Base-by-base conservation (phyloP, 2,888 invertebrate species). In the Thereva unica region DNA sequence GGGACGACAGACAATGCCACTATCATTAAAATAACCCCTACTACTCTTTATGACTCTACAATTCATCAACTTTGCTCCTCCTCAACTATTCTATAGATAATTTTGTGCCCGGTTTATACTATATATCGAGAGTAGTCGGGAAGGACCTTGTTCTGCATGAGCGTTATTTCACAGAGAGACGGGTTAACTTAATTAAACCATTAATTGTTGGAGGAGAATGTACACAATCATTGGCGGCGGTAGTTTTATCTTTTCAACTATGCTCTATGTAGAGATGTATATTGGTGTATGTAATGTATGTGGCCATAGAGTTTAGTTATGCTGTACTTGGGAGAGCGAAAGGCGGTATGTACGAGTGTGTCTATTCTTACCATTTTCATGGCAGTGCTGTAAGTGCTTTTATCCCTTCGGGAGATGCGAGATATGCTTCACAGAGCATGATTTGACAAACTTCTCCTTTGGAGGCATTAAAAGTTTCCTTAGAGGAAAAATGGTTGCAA, bases 401-500 rank as follows among this genome's bases (percentile, higher is more conserved):
- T 42, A 44, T 56, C 44, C 56, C 56, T 44, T 44, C 44, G 56
- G 42, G 56, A 23, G 44, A 41, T 56, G 34, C 44, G n/a, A 45
- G 56, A 44, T 44, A 56, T 56, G 56, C 56, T 56, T 56, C 56
- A 44, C 34, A 56, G 44, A 56, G 56, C 56, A 44, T 56, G 56
- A 44, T 56, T 42, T 56, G 56, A 56, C 56, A 56, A 56, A 56
- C 56, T 56, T 56, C 44, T 42, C 44, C 44, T 42, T 44, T 44
- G 23, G 44, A 44, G 44, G 35, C 56, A 56, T 56, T 56, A 56
- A 42, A 42, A 56, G 56, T 56, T 56, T 35, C 12, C 34, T 56
- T 41, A 56, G 56, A 56, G 56, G 56, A 56, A 56, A 59, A 56
- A 56, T 56, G 44, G 56, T 42, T 44, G 56, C 35, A 56, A 44